Percentiles rank a stretch among this genome's conserved stretches.
Evolutionary conservation across 2,888 invertebrate genomes (phyloP).

Genomic region (Agriopis aurantiaria): DNA sequence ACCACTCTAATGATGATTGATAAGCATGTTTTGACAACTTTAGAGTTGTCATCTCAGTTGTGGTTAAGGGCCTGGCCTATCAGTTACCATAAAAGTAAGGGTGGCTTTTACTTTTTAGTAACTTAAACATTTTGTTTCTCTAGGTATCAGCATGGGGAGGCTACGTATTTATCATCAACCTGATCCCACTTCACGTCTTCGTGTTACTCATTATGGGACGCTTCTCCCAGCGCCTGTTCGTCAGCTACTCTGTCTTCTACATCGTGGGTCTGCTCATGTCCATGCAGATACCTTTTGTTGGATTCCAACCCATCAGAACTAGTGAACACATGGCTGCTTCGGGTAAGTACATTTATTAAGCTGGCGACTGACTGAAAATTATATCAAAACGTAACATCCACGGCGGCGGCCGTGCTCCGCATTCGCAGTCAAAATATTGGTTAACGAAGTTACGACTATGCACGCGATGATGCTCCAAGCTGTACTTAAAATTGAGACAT

Average conservation of each 20-base stretch:
- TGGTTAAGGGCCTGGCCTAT: too few species aligned
- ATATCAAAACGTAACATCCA: too few species aligned
- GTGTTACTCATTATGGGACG: slow-evolving; percentile 97
- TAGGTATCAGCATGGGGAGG: slow-evolving; percentile 99
- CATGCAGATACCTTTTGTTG: slow-evolving; percentile 98
- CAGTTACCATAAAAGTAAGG: too few species aligned
- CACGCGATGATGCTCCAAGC: too few species aligned
- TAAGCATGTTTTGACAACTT: too few species aligned
- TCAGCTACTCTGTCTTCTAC: slow-evolving; percentile 98
- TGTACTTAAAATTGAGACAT: too few species aligned
- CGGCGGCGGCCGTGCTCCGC: too few species aligned
- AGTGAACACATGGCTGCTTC: slow-evolving; percentile 99
- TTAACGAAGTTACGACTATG: too few species aligned
- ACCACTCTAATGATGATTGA: too few species aligned
- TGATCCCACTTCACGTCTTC: slow-evolving; percentile 99
- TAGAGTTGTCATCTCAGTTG: too few species aligned
- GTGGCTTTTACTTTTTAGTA: not conserved
- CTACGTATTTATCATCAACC: slow-evolving; percentile 99
- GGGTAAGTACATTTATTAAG: slow-evolving; percentile 78
- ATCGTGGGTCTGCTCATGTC: slow-evolving; percentile 97
- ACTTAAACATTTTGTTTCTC: slow-evolving; percentile 46
- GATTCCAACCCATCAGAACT: slow-evolving; percentile 99
- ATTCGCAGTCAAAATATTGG: too few species aligned
- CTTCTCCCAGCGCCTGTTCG: slow-evolving; percentile 96
- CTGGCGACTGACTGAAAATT: too few species aligned